phyloP scores from a whole-genome alignment of 2,797 vertebrate genomes.

The Sebastolobus alascanus region DNA sequence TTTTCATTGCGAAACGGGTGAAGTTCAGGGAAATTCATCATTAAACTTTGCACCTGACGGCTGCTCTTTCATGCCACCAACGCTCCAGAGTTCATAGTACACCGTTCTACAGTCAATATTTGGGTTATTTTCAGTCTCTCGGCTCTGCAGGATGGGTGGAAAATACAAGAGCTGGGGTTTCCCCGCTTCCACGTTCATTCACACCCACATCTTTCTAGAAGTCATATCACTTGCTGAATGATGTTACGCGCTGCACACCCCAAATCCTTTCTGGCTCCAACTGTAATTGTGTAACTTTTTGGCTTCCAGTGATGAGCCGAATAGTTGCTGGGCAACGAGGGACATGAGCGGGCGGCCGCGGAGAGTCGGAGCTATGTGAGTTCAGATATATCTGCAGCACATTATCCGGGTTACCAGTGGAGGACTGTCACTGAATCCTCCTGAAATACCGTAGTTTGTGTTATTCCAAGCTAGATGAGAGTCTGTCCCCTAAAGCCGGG shows the following conservation, averaged over 20 bases:
- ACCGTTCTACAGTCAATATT: constrained; percentile 41
- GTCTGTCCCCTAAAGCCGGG: not conserved
- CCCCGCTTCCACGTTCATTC: constrained; percentile 42
- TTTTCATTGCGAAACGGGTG: constrained; percentile 49
- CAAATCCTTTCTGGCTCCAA: constrained; percentile 60
- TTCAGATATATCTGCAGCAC: constrained; percentile 53
- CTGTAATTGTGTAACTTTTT: constrained; percentile 77
- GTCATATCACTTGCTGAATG: constrained; percentile 28
- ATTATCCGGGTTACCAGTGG: constrained; percentile 33
- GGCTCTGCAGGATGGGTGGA: constrained; percentile 15
- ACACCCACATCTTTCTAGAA: constrained; percentile 27
- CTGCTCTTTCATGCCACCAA: constrained; percentile 19
- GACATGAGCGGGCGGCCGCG: constrained; percentile 73
- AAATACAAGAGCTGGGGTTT: constrained; percentile 34
- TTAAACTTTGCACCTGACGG: constrained; percentile 53
- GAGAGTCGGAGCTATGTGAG: constrained; percentile 54
- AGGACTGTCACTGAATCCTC: constrained; percentile 40
- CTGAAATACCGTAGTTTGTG: constrained; percentile 23
- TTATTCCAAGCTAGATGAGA: constrained; percentile 29
- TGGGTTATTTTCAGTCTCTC: constrained; percentile 36
- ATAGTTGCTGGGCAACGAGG: constrained; percentile 86
- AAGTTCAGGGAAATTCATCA: constrained; percentile 52
- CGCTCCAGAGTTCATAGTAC: constrained; percentile 39
- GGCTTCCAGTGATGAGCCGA: constrained; percentile 75
- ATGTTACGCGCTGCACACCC: constrained; percentile 25